These are phyloP conservation scores for Dinomys branickii DNA, from an alignment of 2,113 vertebrate genomes.

Conservation along the genomic window DNA sequence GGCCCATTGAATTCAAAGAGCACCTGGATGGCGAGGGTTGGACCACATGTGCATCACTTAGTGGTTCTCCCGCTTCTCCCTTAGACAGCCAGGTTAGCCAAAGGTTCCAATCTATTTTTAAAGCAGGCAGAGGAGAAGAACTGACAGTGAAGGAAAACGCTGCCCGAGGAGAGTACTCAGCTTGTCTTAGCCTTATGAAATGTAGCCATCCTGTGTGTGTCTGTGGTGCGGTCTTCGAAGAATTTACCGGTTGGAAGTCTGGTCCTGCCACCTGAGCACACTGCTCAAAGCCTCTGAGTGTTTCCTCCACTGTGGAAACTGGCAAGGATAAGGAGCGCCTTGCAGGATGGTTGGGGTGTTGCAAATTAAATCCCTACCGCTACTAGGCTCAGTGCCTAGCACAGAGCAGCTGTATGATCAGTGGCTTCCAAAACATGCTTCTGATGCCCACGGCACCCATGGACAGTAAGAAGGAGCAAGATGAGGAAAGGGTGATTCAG, in stretches of 20 bases:
- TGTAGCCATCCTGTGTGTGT: neutral
- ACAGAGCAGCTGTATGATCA: conserved; percentile 42
- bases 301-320: neutral
- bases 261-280: neutral
- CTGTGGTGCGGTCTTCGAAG: neutral
- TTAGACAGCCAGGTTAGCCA: conserved; percentile 16
- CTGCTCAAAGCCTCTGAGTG: neutral
- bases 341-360: neutral
- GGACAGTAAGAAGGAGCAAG: neutral
- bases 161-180: neutral
- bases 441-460: neutral
- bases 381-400: neutral
- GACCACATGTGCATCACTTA: neutral
- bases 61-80: neutral
- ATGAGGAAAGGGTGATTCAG: conserved; percentile 39
- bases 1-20: neutral
- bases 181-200: neutral
- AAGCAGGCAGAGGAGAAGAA: neutral
- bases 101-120: neutral
- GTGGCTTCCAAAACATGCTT: conserved; percentile 37
- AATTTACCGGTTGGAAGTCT: neutral
- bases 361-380: neutral
- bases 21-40: neutral
- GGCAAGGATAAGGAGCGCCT: conserved; percentile 9
- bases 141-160: conserved; percentile 13